These are phyloP conservation scores for Pangasianodon hypophthalmus DNA, from an alignment of 2,113 vertebrate genomes.

Conservation along the genomic window DNA sequence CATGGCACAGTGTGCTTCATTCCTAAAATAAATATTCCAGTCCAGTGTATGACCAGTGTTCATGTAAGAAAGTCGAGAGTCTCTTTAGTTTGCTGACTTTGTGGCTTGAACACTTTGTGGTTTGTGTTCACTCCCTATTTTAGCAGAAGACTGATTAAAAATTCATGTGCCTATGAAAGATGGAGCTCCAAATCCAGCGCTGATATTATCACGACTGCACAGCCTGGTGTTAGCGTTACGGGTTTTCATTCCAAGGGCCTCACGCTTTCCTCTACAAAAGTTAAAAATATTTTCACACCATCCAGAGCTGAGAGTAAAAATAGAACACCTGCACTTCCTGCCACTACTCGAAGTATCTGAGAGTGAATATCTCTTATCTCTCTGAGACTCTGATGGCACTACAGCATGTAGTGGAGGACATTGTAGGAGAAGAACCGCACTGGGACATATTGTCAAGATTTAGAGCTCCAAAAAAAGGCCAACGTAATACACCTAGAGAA, in stretches of 20 bases:
- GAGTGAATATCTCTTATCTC: constrained; percentile 5
- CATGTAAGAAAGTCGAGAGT: neutral
- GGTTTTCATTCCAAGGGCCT: neutral
- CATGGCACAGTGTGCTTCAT: no score
- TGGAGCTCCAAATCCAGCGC: neutral
- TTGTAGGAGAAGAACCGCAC: neutral
- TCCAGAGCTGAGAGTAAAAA: constrained; percentile 26
- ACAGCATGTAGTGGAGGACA: neutral
- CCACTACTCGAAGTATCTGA: neutral
- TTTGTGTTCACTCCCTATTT: constrained; percentile 27
- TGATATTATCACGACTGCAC: neutral
- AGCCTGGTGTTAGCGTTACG: neutral
- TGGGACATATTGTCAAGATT: neutral
- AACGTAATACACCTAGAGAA: neutral
- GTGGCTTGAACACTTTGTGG: neutral
- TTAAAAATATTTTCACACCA: constrained; percentile 32
- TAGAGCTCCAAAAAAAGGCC: neutral
- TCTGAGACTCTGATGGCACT: neutral
- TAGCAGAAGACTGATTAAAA: constrained; percentile 40
- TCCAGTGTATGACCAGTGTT: neutral
- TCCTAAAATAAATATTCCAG: neutral
- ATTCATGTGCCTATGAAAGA: constrained; percentile 30
- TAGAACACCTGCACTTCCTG: constrained; percentile 19
- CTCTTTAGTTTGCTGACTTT: constrained; percentile 8
- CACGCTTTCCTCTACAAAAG: neutral